Conservation (phyloP, 2,113 vertebrate species). For the Xenopus laevis region DNA sequence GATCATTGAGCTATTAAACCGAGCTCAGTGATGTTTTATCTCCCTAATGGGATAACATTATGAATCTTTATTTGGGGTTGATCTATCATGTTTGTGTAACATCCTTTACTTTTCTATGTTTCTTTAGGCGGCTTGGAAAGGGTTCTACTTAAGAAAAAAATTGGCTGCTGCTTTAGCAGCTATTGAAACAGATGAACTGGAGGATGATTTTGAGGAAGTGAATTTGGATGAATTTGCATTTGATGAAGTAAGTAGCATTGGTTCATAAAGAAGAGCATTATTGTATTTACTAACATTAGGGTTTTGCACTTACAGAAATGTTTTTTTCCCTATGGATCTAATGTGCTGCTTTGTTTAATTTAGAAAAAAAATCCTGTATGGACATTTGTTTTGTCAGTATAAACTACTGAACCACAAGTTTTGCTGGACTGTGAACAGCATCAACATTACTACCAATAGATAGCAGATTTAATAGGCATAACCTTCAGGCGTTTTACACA, state of each 20-base stretch:
- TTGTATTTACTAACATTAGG: neutral
- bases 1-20: slow-evolving; percentile 85
- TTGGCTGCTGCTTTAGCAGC: slow-evolving; percentile 75
- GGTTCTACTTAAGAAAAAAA: slow-evolving; percentile 80
- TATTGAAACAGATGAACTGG: slow-evolving; percentile 65
- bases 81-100: slow-evolving; percentile 74
- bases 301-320: no score
- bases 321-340: no score
- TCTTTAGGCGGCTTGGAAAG: slow-evolving; percentile 90
- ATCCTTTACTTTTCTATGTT: slow-evolving; percentile 62
- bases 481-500: no score
- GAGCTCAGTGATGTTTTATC: slow-evolving; percentile 86
- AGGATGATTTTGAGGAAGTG: slow-evolving; percentile 83
- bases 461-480: no score
- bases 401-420: no score
- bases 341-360: no score
- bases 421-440: no score
- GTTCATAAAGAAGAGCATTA: slow-evolving; percentile 2
- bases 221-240: slow-evolving; percentile 78
- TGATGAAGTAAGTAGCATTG: slow-evolving; percentile 75
- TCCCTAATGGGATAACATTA: slow-evolving; percentile 88
- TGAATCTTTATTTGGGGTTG: slow-evolving; percentile 81
- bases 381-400: no score
- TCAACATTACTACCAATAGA: no score
- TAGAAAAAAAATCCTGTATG: no score